A percentile compares a stretch with the other conserved stretches of the same genome.
These are phyloP conservation scores for Anodontia alba DNA, from an alignment of 2,888 invertebrate genomes.

Conservation along the genomic window DNA sequence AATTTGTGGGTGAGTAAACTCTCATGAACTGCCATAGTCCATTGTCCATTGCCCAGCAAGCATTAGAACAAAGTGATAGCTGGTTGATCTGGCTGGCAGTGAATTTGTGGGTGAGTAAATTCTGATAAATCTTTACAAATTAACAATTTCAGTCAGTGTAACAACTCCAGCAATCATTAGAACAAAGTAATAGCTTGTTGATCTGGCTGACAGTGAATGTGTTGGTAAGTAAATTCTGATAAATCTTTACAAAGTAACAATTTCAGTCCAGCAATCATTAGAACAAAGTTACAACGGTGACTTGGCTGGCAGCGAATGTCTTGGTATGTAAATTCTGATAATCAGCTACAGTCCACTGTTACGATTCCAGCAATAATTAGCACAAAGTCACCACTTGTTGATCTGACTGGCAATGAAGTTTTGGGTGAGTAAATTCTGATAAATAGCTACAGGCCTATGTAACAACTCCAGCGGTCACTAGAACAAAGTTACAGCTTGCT, in stretches of 20 bases:
- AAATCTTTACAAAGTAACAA: constrained; percentile 16
- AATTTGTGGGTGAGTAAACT: constrained; percentile 80
- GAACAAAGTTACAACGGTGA: constrained; percentile 81
- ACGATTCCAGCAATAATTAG: constrained; percentile 66
- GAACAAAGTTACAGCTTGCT: constrained; percentile 80
- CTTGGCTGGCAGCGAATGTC: constrained; percentile 83
- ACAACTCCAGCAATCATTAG: constrained; percentile 66
- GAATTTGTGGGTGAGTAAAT: constrained; percentile 81
- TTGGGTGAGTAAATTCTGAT: constrained; percentile 77
- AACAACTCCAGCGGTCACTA: constrained; percentile 64
- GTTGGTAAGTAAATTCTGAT: constrained; percentile 77
- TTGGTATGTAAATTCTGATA: constrained; percentile 76
- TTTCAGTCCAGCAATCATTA: constrained; percentile 66
- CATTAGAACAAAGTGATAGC: constrained; percentile 78
- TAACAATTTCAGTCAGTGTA: constrained; percentile 27
- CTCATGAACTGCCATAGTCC: too few relatives aligned
- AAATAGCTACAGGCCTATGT: constrained; percentile 30
- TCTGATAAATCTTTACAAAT: too few relatives aligned
- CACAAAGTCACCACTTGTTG: constrained; percentile 81
- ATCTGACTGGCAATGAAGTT: constrained; percentile 83
- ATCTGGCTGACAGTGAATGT: constrained; percentile 83
- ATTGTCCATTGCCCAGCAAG: constrained; percentile 53
- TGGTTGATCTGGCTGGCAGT: constrained; percentile 82
- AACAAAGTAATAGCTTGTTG: constrained; percentile 81
- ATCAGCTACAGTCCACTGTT: constrained; percentile 28